phyloP scores from a whole-genome alignment of 2,888 invertebrate species.

The Drosophila flavopinicola region DNA sequence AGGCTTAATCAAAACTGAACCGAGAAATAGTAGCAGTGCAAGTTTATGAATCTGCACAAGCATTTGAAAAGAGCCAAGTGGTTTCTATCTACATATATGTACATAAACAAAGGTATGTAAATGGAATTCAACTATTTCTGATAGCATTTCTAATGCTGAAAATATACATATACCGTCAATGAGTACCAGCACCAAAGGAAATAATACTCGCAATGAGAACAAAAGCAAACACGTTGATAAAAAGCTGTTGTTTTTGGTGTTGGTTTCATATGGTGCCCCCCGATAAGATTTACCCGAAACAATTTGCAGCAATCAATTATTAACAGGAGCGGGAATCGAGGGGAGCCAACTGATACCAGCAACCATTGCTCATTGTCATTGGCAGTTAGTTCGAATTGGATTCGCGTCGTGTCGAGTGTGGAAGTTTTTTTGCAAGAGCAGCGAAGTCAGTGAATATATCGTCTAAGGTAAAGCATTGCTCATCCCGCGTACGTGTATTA shows the following conservation, averaged over 20 bases:
- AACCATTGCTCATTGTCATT: constrained; percentile 39
- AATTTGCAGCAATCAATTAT: constrained; percentile 75
- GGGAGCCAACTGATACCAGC: constrained; percentile 54
- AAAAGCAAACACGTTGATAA: constrained; percentile 47
- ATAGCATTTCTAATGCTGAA: neutral
- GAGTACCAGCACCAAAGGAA: constrained; percentile 19
- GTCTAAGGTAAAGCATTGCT: constrained; percentile 53
- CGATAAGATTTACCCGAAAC: constrained; percentile 59
- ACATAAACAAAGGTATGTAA: neutral
- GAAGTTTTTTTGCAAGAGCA: constrained; percentile 41
- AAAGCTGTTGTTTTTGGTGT: constrained; percentile 48
- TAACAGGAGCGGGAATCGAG: constrained; percentile 29
- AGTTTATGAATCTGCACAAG: no score
- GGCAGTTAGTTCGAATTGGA: constrained; percentile 71
- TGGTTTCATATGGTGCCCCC: constrained; percentile 37
- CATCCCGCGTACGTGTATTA: constrained; percentile 29
- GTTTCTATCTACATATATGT: neutral
- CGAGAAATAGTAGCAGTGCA: neutral
- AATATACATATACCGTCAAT: neutral
- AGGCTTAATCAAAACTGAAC: neutral
- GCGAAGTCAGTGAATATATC: constrained; percentile 33
- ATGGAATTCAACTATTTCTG: constrained; percentile 4
- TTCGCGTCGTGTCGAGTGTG: constrained; percentile 70
- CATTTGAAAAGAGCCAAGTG: no score
- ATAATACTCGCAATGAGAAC: constrained; percentile 41